phyloP scores from a whole-genome alignment of 2,113 vertebrate genomes.

The Colossoma macropomum region DNA sequence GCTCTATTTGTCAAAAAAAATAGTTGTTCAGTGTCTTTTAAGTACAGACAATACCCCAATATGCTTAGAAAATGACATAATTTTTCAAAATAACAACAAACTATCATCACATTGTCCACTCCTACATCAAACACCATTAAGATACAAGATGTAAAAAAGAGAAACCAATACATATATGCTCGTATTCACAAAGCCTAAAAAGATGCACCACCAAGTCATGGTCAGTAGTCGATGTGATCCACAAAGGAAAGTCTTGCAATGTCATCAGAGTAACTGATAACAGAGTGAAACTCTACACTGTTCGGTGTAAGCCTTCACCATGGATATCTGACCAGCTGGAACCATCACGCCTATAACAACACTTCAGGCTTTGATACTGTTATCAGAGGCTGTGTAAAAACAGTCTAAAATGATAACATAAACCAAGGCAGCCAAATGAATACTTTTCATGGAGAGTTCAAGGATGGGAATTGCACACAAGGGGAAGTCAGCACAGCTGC shows the following conservation, averaged over 20 bases:
- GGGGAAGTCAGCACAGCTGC: conserved; percentile 6
- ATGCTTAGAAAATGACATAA: no score
- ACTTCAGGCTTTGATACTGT: not conserved
- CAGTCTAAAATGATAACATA: not conserved
- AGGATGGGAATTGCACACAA: conserved; percentile 25
- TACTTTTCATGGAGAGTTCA: conserved; percentile 16
- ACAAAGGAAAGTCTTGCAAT: not conserved
- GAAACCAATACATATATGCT: no score
- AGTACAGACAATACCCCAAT: no score
- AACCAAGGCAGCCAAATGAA: not conserved
- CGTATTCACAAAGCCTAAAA: no score
- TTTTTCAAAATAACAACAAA: no score
- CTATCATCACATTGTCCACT: no score
- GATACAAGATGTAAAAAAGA: no score
- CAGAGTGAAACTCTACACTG: not conserved
- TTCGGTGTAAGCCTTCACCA: conserved; percentile 24
- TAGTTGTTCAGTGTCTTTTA: no score
- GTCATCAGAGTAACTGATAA: not conserved
- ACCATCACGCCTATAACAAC: not conserved
- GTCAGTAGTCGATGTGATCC: not conserved
- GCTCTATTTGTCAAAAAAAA: no score
- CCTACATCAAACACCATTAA: no score
- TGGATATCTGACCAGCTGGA: conserved; percentile 37
- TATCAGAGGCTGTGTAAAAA: conserved; percentile 14
- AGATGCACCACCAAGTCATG: no score